Conservation (phyloP, 2,888 invertebrate genomes). For the Melipona bicolor region DNA sequence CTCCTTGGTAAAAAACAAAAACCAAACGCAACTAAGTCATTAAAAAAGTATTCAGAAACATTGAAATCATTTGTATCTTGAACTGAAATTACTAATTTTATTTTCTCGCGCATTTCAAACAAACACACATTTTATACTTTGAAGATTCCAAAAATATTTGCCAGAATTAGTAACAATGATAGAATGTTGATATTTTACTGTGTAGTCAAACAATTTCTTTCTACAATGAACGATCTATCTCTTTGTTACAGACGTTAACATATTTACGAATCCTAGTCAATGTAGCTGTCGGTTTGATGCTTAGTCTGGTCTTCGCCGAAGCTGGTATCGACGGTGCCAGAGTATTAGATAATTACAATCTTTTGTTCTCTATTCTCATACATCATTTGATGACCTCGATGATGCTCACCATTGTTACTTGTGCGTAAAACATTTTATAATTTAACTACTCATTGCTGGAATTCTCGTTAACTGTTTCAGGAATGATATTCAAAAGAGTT, state of each 20-base stretch:
- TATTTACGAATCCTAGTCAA: constrained; percentile 91
- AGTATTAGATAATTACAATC: constrained; percentile 93
- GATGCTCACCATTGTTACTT: constrained; percentile 95
- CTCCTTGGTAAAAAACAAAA: too few relatives aligned
- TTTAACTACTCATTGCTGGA: background rate
- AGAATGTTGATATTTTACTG: background rate
- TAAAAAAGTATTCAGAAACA: too few relatives aligned
- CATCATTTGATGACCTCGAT: constrained; percentile 97
- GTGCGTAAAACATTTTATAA: constrained; percentile 85
- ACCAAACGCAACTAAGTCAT: too few relatives aligned
- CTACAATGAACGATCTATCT: background rate
- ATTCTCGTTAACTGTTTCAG: background rate
- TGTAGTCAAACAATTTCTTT: background rate
- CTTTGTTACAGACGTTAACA: constrained; percentile 89
- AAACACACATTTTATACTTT: too few relatives aligned
- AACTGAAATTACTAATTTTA: too few relatives aligned
- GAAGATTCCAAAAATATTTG: too few relatives aligned
- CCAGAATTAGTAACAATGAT: too few relatives aligned
- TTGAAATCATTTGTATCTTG: too few relatives aligned
- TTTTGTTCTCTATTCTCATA: constrained; percentile 95
- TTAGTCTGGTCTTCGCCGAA: constrained; percentile 90
- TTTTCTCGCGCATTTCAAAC: too few relatives aligned
- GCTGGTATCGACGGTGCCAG: constrained; percentile 91
- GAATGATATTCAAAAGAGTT: too few relatives aligned
- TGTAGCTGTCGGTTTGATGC: constrained; percentile 90